Evolutionary conservation across 2,113 vertebrate genomes (phyloP).

Genomic region (Hydrochoerus hydrochaeris): DNA sequence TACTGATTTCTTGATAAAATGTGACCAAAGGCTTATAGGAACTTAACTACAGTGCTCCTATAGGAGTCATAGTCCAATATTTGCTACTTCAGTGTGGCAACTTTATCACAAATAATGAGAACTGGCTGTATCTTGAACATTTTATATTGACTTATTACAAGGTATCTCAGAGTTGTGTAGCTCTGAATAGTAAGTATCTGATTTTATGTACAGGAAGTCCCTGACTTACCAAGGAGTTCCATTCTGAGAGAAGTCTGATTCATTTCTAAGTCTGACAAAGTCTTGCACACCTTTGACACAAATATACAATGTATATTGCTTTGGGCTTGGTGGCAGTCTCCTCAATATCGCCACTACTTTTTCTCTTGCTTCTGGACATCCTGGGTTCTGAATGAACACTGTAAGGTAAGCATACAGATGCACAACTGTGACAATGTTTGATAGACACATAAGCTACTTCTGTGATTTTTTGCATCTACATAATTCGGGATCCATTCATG

Average conservation of each 20-base stretch:
- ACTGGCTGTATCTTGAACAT: not conserved
- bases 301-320: not conserved
- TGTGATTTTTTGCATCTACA: not conserved
- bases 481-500: not conserved
- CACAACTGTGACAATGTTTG: not conserved
- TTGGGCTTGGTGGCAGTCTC: not conserved
- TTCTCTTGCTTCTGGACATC: not conserved
- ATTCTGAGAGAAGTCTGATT: not conserved
- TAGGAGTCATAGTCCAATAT: not conserved
- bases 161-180: not conserved
- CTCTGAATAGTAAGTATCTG: not conserved
- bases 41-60: not conserved
- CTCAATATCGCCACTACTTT: not conserved
- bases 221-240: not conserved
- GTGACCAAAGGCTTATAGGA: not conserved
- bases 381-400: not conserved
- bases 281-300: not conserved
- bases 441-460: not conserved
- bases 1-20: not conserved
- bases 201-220: not conserved
- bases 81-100: not conserved
- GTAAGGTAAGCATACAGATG: not conserved
- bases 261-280: not conserved
- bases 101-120: not conserved
- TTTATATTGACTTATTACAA: constrained; percentile 38